Evolutionary conservation across 1,140 invertebrate genomes (phyloP).

Genomic region (Aphelenchoides besseyi): DNA sequence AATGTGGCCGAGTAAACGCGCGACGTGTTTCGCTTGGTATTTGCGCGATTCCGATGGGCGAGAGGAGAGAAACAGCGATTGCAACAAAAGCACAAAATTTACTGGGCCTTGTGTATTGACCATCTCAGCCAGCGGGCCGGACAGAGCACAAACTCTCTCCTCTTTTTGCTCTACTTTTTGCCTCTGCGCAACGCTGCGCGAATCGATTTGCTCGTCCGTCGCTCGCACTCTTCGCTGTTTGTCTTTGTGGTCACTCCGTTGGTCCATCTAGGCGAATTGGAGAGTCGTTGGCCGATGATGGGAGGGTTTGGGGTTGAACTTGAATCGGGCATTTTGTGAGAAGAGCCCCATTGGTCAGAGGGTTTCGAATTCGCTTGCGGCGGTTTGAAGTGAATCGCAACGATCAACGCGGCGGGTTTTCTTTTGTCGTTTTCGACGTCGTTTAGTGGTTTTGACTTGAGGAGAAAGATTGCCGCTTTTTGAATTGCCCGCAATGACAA

Average conservation of each 20-base stretch:
- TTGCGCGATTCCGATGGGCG: background rate
- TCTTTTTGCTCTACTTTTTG: too few relatives aligned
- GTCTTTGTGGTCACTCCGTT: background rate
- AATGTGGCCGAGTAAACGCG: too few relatives aligned
- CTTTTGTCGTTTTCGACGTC: too few relatives aligned
- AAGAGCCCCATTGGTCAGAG: background rate
- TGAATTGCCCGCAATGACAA: too few relatives aligned
- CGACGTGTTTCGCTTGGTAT: background rate
- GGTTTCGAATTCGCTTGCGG: background rate
- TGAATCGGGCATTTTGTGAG: too few relatives aligned
- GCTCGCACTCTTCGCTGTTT: too few relatives aligned
- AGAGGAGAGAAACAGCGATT: too few relatives aligned
- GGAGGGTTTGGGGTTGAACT: too few relatives aligned
- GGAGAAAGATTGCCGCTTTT: too few relatives aligned
- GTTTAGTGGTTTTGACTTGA: background rate
- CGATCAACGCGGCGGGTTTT: background rate
- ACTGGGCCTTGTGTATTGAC: too few relatives aligned
- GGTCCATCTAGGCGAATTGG: background rate
- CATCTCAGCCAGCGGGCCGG: too few relatives aligned
- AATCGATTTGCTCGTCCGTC: background rate
- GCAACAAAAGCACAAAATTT: conserved; percentile 5
- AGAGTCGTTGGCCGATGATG: background rate
- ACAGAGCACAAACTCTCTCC: too few relatives aligned
- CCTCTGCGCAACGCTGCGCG: background rate
- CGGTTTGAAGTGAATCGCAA: background rate